Evolutionary conservation across 2,113 vertebrate genomes (phyloP).

Genomic region (Propithecus coquereli): DNA sequence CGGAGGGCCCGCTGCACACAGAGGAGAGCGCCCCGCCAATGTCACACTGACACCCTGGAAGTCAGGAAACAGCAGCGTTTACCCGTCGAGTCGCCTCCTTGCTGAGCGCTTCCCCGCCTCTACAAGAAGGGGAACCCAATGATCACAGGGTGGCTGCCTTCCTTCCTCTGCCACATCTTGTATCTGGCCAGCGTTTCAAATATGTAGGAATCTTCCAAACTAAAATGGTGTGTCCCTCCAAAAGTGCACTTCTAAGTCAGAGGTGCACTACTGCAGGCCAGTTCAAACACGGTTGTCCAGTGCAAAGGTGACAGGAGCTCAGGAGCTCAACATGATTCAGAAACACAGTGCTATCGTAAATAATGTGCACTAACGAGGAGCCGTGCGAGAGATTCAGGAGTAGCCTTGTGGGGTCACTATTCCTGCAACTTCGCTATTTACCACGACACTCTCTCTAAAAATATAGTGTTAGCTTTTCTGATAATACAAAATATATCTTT

Average conservation of each 20-base stretch:
- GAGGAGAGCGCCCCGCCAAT: conserved; percentile 86
- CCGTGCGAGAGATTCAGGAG: accelerated
- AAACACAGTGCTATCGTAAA: background rate
- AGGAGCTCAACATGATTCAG: background rate
- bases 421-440: background rate
- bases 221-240: background rate
- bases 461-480: background rate
- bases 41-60: conserved; percentile 91
- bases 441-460: background rate
- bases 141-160: accelerated
- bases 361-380: accelerated
- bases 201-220: background rate
- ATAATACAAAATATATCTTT: background rate
- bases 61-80: background rate
- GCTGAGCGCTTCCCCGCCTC: background rate
- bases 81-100: background rate
- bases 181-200: background rate
- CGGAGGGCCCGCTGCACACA: conserved; percentile 79
- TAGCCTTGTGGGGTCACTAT: accelerated
- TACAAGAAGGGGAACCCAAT: background rate
- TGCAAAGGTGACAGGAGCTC: accelerated
- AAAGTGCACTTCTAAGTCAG: background rate
- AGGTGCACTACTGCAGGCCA: background rate
- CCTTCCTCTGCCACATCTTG: background rate
- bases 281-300: background rate